Conservation (phyloP, 1,140 invertebrate genomes). For the Holotrichia oblita region DNA sequence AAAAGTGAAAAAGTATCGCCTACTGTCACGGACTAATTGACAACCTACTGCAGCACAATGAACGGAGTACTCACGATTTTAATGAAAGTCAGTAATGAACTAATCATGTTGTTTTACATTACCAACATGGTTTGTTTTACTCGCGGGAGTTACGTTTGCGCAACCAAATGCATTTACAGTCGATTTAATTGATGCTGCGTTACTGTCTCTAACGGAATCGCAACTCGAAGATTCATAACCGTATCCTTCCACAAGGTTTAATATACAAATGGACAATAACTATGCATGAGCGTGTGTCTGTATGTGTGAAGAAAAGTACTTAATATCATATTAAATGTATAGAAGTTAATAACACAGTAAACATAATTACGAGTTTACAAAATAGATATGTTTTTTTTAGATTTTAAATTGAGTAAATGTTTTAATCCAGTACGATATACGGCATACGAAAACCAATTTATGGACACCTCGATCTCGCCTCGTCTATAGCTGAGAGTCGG, state of each 20-base stretch:
- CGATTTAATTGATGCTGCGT: not conserved
- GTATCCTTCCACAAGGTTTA: not conserved
- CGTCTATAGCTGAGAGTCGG: too few relatives aligned
- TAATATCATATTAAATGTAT: too few relatives aligned
- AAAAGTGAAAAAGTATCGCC: slow-evolving; percentile 34
- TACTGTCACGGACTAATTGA: slow-evolving; percentile 35
- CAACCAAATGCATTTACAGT: slow-evolving; percentile 14
- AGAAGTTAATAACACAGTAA: too few relatives aligned
- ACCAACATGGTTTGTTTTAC: slow-evolving; percentile 19
- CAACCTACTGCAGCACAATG: slow-evolving; percentile 19
- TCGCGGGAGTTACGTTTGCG: slow-evolving; percentile 8
- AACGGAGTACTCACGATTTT: slow-evolving; percentile 31
- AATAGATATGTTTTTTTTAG: too few relatives aligned
- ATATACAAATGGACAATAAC: not conserved
- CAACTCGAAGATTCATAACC: not conserved
- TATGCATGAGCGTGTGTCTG: too few relatives aligned
- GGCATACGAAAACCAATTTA: too few relatives aligned
- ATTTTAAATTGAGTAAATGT: too few relatives aligned
- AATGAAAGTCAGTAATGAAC: slow-evolving; percentile 34
- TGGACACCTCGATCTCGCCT: too few relatives aligned
- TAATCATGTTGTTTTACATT: slow-evolving; percentile 34
- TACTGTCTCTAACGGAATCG: not conserved
- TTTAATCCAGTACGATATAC: too few relatives aligned
- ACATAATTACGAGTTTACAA: too few relatives aligned
- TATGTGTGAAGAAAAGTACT: too few relatives aligned